Base-by-base conservation (phyloP, 2,113 vertebrate species). In the Tachuris rubrigastra region DNA sequence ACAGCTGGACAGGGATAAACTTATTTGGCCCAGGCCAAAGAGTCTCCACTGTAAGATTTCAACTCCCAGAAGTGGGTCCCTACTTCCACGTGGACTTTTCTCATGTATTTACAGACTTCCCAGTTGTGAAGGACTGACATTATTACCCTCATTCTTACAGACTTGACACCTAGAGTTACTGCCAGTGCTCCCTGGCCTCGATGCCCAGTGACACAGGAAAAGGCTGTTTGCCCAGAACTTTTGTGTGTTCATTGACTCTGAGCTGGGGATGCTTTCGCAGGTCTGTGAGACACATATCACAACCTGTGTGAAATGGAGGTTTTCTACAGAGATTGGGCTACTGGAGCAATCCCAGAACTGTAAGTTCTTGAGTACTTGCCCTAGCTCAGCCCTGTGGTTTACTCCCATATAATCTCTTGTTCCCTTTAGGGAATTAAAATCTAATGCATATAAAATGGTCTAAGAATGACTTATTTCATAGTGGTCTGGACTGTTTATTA, bases 361-460 rank as follows among this genome's bases (percentile, higher is more conserved):
- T 35, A 39, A 81, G 8, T 60, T 75, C 66, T 47, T 66, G 28
- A 91, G 25, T 79, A 30, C 77, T 69, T 87, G 53, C 63, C 53
- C 74, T 58, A 89, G 46, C 73, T 89, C 68, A 74, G 56, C 49
- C 49, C 27, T 42, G 59, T 72, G 46, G 46, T 93, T 87, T 91
- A 50, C 31, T 91, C 69, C 67, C 78, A 33, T 76, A 63, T 76
- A 94, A 87, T 91, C 81, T 82, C 30, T 75, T 55, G 12, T 58
- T 92, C 66, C 83, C 74, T 88, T 73, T 23, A 67, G 79, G 83
- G 67, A 90, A 80, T 90, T 88, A 93, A 90, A 90, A 79, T 82
- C 44, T 87, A 80, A 90, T 76, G 25, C 82, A 62, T 80, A 60
- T 87, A 75, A 88, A 90, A 69, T 46, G 42, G 35, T 69, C 50